Evolutionary conservation across 2,888 invertebrate genomes (phyloP).

Genomic region (Enchytraeus crypticus): DNA sequence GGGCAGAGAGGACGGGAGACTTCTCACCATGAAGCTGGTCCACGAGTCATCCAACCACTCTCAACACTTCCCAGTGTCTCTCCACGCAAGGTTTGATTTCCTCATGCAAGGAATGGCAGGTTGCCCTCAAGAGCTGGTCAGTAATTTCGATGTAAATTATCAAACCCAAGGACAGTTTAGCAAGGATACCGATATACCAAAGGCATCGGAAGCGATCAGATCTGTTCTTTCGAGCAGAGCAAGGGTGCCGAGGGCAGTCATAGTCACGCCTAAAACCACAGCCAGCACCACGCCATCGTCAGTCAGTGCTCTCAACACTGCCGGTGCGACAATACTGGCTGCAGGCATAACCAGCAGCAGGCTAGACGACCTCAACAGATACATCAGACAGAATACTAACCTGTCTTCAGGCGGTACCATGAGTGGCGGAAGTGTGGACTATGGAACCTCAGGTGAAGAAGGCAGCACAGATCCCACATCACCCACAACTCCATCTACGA

Average conservation of each 20-base stretch:
- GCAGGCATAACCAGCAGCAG: neutral
- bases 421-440: too few species aligned
- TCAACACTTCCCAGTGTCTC: neutral
- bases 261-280: slow-evolving; percentile 3
- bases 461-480: too few species aligned
- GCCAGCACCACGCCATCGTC: neutral
- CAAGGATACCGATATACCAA: slow-evolving; percentile 18
- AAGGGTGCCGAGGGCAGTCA: slow-evolving; percentile 21
- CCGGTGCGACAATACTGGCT: too few species aligned
- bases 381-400: neutral
- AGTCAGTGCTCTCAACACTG: too few species aligned
- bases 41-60: neutral
- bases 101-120: slow-evolving; percentile 13
- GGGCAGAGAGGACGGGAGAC: slow-evolving; percentile 27
- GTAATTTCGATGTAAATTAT: slow-evolving; percentile 16
- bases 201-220: slow-evolving; percentile 16
- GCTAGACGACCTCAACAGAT: neutral
- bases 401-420: neutral
- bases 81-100: slow-evolving; percentile 10
- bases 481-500: too few species aligned
- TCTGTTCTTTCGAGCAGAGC: slow-evolving; percentile 13
- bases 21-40: slow-evolving; percentile 25
- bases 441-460: too few species aligned
- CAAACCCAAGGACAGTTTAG: neutral
- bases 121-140: slow-evolving; percentile 7